phyloP scores from a whole-genome alignment of 2,888 invertebrate genomes.

The Gibbula magus region DNA sequence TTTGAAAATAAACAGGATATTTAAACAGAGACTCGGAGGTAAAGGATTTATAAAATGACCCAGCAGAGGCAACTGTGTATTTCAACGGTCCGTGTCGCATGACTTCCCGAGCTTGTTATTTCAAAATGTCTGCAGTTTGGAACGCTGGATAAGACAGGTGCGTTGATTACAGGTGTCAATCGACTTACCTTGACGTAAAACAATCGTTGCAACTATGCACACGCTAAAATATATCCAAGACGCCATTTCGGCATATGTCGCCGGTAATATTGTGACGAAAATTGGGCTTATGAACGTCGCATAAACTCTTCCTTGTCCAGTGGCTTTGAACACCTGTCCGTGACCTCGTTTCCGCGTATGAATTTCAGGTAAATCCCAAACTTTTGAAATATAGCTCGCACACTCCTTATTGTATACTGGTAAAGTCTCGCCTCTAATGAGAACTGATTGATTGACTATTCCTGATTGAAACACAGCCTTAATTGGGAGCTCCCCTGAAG shows the following conservation, averaged over 20 bases:
- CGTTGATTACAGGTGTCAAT: background rate
- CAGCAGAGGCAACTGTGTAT: background rate
- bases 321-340: background rate
- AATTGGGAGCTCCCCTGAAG: background rate
- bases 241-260: conserved; percentile 7
- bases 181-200: background rate
- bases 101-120: background rate
- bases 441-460: background rate
- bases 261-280: background rate
- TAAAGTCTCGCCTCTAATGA: background rate
- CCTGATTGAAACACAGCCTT: background rate
- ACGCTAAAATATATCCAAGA: conserved; percentile 3
- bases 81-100: background rate
- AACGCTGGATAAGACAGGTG: background rate
- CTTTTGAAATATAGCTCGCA: background rate
- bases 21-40: background rate
- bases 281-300: background rate
- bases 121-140: conserved; percentile 1
- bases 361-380: background rate
- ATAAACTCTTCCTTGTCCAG: background rate
- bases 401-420: background rate
- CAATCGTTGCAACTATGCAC: background rate
- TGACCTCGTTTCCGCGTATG: background rate
- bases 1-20: background rate
- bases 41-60: background rate